Evolutionary conservation across 2,888 invertebrate genomes (phyloP), one percentile per base, ranked within the genome.

Genomic region (Synanthedon myopaeformis): DNA sequence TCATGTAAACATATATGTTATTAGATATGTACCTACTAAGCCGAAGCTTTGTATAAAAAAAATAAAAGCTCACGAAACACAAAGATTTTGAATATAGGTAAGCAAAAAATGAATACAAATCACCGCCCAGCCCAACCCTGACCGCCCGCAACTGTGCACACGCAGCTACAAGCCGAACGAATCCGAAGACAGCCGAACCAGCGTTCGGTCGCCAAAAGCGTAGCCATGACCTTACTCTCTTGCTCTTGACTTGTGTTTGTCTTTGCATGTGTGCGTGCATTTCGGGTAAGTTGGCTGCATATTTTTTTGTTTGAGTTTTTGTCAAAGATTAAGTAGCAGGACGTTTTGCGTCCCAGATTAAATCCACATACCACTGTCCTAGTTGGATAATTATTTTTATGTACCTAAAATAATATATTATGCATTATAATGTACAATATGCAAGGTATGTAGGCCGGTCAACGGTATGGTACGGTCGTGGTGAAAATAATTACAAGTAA

Each of bases 141-240:
- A 73, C 73, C 72, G 52, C 17, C 64, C 67, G 69, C 68, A 61
- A 35, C 10, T 35, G 35, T 10, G 35, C 35, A 35, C 35, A 35
- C 35, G 35, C 35, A 35, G 35, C 10, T 3, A 10, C 35, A 35
- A 51, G 61, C 67, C 70, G 72, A 73, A 66, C 64, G 60, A 59
- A 61, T 56, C 72, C 80, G 82, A 80, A 81, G 74, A 65, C 69
- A 63, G 59, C 70, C 80, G 79, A 72, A 59, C 55, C 60, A 56
- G 58, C 56, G 1, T n/a, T 10, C 12, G 28, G 64, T 62, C 66
- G 64, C 72, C 76, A 73, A 79, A 80, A 76, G 74, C 63, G 66
- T 65, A 69, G 70, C 82, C 85, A 65, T 85, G 85, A 85, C 85
- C 85, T 85, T 84, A 80, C 75, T 65, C 71, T 62, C 66, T 62